phyloP scores from a whole-genome alignment of 2,113 vertebrate genomes.

The Lagenorhynchus albirostris region DNA sequence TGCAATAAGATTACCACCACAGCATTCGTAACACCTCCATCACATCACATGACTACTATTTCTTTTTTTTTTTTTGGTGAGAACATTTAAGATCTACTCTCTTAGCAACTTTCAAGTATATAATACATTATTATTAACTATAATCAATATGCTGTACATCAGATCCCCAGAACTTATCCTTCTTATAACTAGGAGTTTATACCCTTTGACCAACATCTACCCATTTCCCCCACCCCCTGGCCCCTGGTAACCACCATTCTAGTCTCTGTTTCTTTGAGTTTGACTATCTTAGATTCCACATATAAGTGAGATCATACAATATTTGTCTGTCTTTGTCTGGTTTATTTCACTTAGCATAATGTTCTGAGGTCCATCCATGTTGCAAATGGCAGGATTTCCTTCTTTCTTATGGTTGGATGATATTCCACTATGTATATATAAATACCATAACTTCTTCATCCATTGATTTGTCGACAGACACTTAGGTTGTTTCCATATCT shows the following conservation, averaged over 20 bases:
- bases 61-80: not conserved
- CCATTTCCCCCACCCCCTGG: not conserved
- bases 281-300: not conserved
- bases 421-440: too few species aligned
- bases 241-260: not conserved
- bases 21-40: too few species aligned
- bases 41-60: not conserved
- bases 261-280: not conserved
- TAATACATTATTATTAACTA: not conserved
- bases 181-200: not conserved
- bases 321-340: not conserved
- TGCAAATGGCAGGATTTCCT: not conserved
- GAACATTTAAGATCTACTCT: not conserved
- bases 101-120: not conserved
- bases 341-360: not conserved
- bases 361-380: not conserved
- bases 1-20: not conserved
- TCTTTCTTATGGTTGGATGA: not conserved
- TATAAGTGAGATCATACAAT: not conserved
- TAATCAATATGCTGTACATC: not conserved
- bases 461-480: not conserved
- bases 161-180: not conserved
- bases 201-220: not conserved
- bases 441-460: not conserved
- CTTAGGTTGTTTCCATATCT: not conserved